Base-by-base conservation (phyloP, 2,888 invertebrate genomes). In the Pasiphila rectangulata region DNA sequence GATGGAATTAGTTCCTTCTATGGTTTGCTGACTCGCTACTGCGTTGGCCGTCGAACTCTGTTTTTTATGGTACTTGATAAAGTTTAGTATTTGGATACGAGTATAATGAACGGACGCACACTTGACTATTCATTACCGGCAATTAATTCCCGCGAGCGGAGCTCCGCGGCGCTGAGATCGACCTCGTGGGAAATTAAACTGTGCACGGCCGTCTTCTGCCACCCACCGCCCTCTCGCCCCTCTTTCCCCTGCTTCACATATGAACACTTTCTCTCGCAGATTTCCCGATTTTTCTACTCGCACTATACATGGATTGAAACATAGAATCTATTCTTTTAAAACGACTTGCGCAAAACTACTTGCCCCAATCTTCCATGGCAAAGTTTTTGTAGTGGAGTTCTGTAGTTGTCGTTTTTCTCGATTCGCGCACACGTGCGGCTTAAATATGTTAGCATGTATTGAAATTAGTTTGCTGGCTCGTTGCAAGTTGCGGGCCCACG, bases 111-210 rank as follows among this genome's bases (percentile, higher is more conserved):
- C 80, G 75, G 81, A 75, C 75, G 82, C 79, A 84, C 85, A 84
- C 87, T 87, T 82, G 86, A 81, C 87, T 88, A 88, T 87, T 88
- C 88, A 88, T 88, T 88, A 86, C 84, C 84, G 77, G 85, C 87
- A 87, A 86, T 88, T 87, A 88, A 88, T 84, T 87, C 88, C 88
- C 87, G 84, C 87, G 87, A 83, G 87, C 78, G 79, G 82, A 69
- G 83, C 84, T 79, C 76, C 78, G 80, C 81, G 83, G 82, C 83
- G 79, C 84, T 73, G 83, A 87, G 88, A 88, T 87, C 85, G 87
- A 86, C 87, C 88, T 88, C 88, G 83, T 86, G 88, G 88, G 88
- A 88, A 88, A 88, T 88, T 88, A 88, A 88, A 87, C 84, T 86
- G 81, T 75, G 82, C 82, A 77, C 82, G 79, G 81, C 83, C 85